A percentile compares a stretch with the other conserved stretches of the same genome.
Evolutionary conservation across 1,140 invertebrate species (phyloP).

Genomic region (Drosophila equinoxialis): DNA sequence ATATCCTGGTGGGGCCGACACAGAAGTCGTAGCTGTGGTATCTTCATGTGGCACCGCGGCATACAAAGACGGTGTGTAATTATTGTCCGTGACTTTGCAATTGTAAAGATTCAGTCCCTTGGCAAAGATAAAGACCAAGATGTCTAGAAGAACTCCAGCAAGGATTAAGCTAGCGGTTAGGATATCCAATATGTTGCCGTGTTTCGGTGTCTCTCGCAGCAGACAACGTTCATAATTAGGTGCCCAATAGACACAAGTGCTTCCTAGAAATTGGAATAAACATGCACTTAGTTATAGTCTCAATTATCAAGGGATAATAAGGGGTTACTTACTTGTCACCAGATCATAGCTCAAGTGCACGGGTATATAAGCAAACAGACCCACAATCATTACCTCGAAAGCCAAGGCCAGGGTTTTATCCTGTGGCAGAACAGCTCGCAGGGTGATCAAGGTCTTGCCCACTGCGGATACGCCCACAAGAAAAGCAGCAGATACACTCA

Average conservation of each 20-base stretch:
- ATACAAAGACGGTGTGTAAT: conserved; percentile 76
- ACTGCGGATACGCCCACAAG: conserved; percentile 84
- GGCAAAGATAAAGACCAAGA: conserved; percentile 70
- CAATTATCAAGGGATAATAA: no score
- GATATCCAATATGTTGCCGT: conserved; percentile 80
- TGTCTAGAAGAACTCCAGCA: conserved; percentile 74
- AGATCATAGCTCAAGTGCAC: conserved; percentile 85
- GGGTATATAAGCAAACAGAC: conserved; percentile 84
- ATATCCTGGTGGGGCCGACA: background rate
- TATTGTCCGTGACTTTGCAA: conserved; percentile 77
- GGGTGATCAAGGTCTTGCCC: conserved; percentile 85
- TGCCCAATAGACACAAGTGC: conserved; percentile 81
- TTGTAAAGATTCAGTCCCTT: conserved; percentile 78
- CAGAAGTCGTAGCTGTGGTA: conserved; percentile 23
- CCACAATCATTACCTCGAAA: conserved; percentile 84
- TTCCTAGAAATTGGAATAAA: conserved; percentile 48
- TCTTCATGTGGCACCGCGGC: conserved; percentile 73
- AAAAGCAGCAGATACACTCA: conserved; percentile 80
- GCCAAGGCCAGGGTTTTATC: conserved; percentile 86
- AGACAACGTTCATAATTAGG: conserved; percentile 69
- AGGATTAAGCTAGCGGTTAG: conserved; percentile 70
- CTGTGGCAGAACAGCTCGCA: conserved; percentile 84
- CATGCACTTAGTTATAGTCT: background rate
- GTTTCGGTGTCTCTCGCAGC: conserved; percentile 74
- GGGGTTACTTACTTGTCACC: conserved; percentile 82